A percentile compares a stretch with the other conserved stretches of the same genome.
phyloP scores from a whole-genome alignment of 2,797 vertebrate genomes.

The Micrastur ruficollis region DNA sequence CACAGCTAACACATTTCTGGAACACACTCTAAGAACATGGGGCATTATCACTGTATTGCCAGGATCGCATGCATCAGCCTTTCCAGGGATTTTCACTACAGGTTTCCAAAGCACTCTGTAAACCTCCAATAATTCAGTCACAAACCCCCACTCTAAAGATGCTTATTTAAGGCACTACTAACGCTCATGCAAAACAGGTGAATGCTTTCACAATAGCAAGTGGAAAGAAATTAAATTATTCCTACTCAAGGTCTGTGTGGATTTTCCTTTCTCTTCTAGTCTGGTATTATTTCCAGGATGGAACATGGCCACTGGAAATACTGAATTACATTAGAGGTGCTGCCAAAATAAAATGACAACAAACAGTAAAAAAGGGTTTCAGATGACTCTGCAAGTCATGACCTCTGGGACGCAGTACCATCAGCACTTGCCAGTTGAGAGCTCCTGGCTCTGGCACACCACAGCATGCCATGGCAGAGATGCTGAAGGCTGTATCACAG shows the following conservation, averaged over 20 bases:
- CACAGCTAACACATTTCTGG: background rate
- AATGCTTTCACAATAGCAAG: background rate
- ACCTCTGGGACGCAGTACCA: background rate
- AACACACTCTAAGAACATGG: background rate
- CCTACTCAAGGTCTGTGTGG: background rate
- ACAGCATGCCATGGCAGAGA: background rate
- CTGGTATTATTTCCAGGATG: conserved; percentile 10
- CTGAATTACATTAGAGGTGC: background rate
- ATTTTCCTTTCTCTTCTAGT: background rate
- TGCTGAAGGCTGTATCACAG: background rate
- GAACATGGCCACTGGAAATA: background rate
- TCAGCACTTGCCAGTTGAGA: background rate
- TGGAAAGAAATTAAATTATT: background rate
- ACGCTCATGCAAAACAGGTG: background rate
- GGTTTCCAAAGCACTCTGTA: background rate
- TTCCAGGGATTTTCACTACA: background rate
- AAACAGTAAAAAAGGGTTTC: background rate
- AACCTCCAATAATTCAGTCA: background rate
- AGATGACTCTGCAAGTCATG: background rate
- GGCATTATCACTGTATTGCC: background rate
- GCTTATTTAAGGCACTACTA: background rate
- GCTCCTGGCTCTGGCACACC: background rate
- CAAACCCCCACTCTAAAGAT: background rate
- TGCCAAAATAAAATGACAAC: background rate
- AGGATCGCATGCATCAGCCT: background rate